These are phyloP conservation scores for Rhinogobio ventralis DNA, from an alignment of 2,797 vertebrate genomes.

Conservation along the genomic window DNA sequence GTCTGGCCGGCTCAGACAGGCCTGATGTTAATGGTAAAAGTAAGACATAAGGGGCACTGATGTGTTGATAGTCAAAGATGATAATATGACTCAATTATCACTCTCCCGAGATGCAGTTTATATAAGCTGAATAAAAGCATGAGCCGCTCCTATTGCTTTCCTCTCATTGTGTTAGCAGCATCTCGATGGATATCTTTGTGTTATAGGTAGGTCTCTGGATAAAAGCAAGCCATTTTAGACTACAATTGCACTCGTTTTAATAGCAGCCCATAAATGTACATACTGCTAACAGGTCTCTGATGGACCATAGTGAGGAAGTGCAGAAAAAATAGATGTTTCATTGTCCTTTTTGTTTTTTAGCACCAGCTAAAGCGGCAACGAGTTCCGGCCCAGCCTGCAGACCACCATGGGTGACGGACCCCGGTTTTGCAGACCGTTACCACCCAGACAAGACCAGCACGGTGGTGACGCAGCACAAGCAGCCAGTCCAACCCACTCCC, in stretches of 20 bases:
- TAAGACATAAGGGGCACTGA: slow-evolving; percentile 21
- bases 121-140: not conserved
- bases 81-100: slow-evolving; percentile 37
- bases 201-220: slow-evolving; percentile 8
- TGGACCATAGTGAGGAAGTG: slow-evolving; percentile 1
- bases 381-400: slow-evolving; percentile 79
- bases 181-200: not conserved
- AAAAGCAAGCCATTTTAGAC: slow-evolving; percentile 19
- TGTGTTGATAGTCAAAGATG: slow-evolving; percentile 37
- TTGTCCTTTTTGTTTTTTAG: not conserved
- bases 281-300: slow-evolving; percentile 16
- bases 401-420: slow-evolving; percentile 95
- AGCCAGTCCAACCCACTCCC: slow-evolving; percentile 90
- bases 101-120: slow-evolving; percentile 18
- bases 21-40: slow-evolving; percentile 33
- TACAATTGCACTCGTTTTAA: slow-evolving; percentile 18
- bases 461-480: slow-evolving; percentile 91
- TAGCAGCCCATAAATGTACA: slow-evolving; percentile 10
- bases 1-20: slow-evolving; percentile 24
- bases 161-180: not conserved
- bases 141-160: not conserved
- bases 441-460: slow-evolving; percentile 95
- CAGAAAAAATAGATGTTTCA: not conserved
- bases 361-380: slow-evolving; percentile 21
- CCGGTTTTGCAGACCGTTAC: slow-evolving; percentile 90